Conservation (phyloP, 2,113 vertebrate species). For the Bubo scandiacus region DNA sequence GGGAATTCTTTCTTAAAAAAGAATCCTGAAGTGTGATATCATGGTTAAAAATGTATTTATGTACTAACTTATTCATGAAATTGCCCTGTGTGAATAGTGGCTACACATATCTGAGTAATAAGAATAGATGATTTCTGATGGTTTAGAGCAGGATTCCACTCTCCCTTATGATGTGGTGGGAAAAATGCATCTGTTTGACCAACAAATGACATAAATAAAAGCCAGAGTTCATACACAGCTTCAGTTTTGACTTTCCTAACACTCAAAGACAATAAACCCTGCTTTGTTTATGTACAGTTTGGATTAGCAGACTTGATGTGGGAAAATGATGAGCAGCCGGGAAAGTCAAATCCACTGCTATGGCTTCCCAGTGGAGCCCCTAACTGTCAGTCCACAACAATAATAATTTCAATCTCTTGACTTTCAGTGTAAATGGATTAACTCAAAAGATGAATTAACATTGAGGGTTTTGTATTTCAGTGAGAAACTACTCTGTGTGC, state of each 20-base stretch:
- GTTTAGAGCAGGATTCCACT: background rate
- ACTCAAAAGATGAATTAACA: slow-evolving; percentile 18
- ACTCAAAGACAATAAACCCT: background rate
- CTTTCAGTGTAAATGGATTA: slow-evolving; percentile 24
- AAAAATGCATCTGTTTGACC: background rate
- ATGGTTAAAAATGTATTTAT: background rate
- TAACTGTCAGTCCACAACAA: background rate
- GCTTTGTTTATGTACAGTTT: background rate
- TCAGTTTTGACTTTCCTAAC: background rate
- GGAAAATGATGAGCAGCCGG: background rate
- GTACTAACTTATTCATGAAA: background rate
- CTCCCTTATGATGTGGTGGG: background rate
- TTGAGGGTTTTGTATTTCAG: background rate
- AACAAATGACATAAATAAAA: background rate
- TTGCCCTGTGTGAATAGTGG: background rate
- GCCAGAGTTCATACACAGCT: background rate
- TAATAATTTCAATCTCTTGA: background rate
- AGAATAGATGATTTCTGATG: background rate
- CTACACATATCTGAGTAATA: background rate
- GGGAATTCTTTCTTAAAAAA: background rate
- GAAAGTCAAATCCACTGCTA: background rate
- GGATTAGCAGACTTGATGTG: background rate
- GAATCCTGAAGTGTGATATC: background rate
- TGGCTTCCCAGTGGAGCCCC: background rate
- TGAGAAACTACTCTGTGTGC: background rate